Conservation (phyloP, 1,140 invertebrate genomes). For the Philotrypesis tridentata region DNA sequence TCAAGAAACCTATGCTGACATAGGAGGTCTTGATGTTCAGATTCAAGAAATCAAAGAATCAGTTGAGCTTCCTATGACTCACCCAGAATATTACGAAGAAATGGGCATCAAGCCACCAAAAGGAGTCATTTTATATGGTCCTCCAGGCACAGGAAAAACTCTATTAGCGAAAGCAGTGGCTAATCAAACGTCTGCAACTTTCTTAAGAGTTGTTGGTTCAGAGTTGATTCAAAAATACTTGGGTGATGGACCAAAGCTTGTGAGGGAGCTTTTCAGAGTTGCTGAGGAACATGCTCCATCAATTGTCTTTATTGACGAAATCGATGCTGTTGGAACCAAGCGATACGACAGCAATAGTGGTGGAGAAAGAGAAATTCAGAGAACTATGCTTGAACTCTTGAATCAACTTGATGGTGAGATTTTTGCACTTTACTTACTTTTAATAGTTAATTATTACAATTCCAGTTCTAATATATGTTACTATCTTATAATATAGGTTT, state of each 20-base stretch:
- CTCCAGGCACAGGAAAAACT: conserved; percentile 99
- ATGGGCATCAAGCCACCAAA: conserved; percentile 99
- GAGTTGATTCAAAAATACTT: conserved; percentile 99
- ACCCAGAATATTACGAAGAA: conserved; percentile 99
- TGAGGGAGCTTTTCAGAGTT: conserved; percentile 97
- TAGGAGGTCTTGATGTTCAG: conserved; percentile 99
- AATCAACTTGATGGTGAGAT: conserved; percentile 97
- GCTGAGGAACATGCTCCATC: conserved; percentile 99
- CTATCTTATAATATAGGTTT: conserved; percentile 74
- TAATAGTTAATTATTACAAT: conserved; percentile 80
- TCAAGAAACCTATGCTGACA: conserved; percentile 99
- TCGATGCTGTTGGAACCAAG: conserved; percentile 99
- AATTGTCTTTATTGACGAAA: conserved; percentile 99
- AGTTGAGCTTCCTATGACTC: conserved; percentile 97
- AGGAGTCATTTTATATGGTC: conserved; percentile 98
- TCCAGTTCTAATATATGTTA: conserved; percentile 62
- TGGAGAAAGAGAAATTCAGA: conserved; percentile 99
- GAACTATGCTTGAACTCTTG: conserved; percentile 99
- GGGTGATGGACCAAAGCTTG: conserved; percentile 99
- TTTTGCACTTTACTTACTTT: not conserved
- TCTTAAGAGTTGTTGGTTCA: conserved; percentile 97
- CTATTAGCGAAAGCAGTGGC: conserved; percentile 99
- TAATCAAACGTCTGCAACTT: conserved; percentile 99
- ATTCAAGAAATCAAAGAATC: conserved; percentile 99
- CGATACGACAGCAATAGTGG: conserved; percentile 99